Evolutionary conservation across 1,140 invertebrate species (phyloP), one percentile per base, ranked within the genome.

Genomic region (Leptinotarsa texana): DNA sequence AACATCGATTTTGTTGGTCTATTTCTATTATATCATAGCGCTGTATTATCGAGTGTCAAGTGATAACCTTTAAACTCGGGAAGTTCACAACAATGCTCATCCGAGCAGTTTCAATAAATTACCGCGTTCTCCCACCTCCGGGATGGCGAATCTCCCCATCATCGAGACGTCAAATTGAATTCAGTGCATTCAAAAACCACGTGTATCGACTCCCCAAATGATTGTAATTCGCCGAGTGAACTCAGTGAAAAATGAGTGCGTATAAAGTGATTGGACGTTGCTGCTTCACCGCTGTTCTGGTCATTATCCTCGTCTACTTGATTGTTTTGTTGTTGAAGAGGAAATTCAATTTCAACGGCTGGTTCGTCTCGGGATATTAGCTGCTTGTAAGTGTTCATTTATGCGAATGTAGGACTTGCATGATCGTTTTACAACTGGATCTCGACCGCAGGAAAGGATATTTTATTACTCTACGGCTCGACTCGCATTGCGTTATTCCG

Each of bases 291-390:
- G 74, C 79, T 42, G 80, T 83, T 49, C 76, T 85, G 18, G 73
- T 84, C 21, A 74, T 85, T 21, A 80, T 84, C 63, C 77, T 85
- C 22, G 78, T 78, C 13, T 84, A 83, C 76, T 70, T 85, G 73
- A 81, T 84, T 33, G 69, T 83, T 48, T 78, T 85, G 24, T 75
- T 85, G 63, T 77, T 85, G 69, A 81, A 85, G 65, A 82, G 80
- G 80, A 85, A 85, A 74, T 83, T 82, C 69, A 82, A 85, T 75
- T 82, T 83, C 73, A 76, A 78, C 77, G 79, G 78, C 18, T 80
- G 79, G 79, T 81, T 81, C 74, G 62, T 72, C 17, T 13, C 57
- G 61, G 57, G 57, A 72, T 17, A 72, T n/a, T 72, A 72, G 51
- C 69, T 17, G 61, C 61, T 49, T 69, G 68, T 69, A 51, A 69